Base-by-base conservation (phyloP, 1,140 invertebrate genomes). In the Nomia melanderi region DNA sequence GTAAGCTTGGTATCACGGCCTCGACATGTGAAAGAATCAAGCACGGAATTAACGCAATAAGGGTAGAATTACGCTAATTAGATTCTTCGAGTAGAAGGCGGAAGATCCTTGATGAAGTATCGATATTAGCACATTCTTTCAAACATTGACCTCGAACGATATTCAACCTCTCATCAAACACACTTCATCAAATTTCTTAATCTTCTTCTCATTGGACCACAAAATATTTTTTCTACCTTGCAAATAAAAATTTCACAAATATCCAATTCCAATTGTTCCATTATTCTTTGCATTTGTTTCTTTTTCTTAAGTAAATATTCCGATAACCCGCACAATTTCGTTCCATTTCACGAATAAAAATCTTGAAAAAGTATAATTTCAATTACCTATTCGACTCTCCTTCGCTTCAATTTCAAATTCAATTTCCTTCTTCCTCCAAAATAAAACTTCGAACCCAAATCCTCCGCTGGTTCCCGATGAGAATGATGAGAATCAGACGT, bases 41-140 rank as follows among this genome's bases (percentile, higher is more conserved):
- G 23, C n/a, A n/a, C n/a, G 25, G 29, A 50, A 62, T 33, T 62
- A 50, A 71, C 39, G 56, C 50, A 62, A 62, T 71, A 50, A 47
- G 27, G 23, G 9, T 72, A 36, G 14, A 53, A 64, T 72, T 63
- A 72, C 57, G 59, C 6, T 72, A 53, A 72, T 72, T 72, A 53
- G 44, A 27, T 36, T 72, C 59, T 53, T n/a, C 7, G 14, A 60
- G 0, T 8, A 7, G 23, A 36, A 36, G 29, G 17, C 31, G 70
- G 59, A 72, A 64, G 70, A 72, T 36, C 41, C 59, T 50, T 53
- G 70, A 29, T 17, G 17, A 53, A 64, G 25, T 53, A 72, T 72
- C 29, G 6, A 14, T 23, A 62, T 33, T 69, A 31, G 20, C 29
- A 14, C 20, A n/a, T 8, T 54, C 36, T 53, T 54, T 36, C 14